Evolutionary conservation across 1,140 invertebrate species (phyloP).

Genomic region (Heliconius hermathena): DNA sequence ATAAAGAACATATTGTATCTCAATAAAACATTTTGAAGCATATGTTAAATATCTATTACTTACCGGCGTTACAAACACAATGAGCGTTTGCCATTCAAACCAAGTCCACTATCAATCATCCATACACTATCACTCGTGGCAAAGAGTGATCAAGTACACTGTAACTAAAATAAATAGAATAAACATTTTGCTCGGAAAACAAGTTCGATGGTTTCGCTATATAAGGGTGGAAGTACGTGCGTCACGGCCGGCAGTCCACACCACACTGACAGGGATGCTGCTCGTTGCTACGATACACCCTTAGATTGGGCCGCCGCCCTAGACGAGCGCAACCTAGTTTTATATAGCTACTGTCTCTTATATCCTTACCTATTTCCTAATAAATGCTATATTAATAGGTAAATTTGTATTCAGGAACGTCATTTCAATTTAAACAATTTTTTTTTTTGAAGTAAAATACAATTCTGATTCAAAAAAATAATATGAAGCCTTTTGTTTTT

Average conservation of each 20-base stretch:
- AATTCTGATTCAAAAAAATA: neutral
- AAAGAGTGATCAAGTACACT: constrained; percentile 73
- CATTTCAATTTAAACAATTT: constrained; percentile 9
- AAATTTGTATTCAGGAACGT: constrained; percentile 12
- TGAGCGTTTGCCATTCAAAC: constrained; percentile 18
- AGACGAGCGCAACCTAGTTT: constrained; percentile 76
- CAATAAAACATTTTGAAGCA: neutral
- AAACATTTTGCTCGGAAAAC: constrained; percentile 60
- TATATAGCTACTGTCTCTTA: constrained; percentile 72
- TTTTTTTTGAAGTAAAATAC: neutral
- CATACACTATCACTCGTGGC: constrained; percentile 64
- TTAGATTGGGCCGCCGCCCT: constrained; percentile 74
- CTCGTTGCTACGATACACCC: constrained; percentile 76
- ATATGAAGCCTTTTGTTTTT: neutral
- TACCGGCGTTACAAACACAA: constrained; percentile 30
- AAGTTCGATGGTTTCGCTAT: constrained; percentile 44
- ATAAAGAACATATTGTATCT: neutral
- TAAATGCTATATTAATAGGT: constrained; percentile 31
- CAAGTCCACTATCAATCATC: constrained; percentile 32
- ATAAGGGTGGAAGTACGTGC: constrained; percentile 44
- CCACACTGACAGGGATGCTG: constrained; percentile 75
- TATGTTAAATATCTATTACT: constrained; percentile 30
- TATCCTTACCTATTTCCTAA: constrained; percentile 73
- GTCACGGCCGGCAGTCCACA: constrained; percentile 48
- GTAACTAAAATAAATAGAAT: constrained; percentile 73